phyloP scores from a whole-genome alignment of 2,888 invertebrate species.

The Smittia sp. region DNA sequence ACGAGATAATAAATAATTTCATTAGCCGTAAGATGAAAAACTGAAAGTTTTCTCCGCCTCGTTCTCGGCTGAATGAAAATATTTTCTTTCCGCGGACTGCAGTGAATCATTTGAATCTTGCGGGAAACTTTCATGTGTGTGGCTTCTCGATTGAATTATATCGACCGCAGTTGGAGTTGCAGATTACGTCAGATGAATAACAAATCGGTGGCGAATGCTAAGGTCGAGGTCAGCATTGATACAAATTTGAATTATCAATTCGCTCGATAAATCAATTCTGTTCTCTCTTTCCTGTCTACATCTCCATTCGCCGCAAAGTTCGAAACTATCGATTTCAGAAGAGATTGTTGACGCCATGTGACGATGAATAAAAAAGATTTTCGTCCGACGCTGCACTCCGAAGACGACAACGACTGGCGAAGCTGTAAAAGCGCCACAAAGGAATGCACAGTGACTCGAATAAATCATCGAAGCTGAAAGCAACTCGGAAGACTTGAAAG shows the following conservation, averaged over 20 bases:
- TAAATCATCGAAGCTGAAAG: constrained; percentile 15
- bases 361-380: not conserved
- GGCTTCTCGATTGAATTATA: not conserved
- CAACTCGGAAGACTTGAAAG: constrained; percentile 18
- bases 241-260: constrained; percentile 34
- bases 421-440: not conserved
- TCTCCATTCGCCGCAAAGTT: not conserved
- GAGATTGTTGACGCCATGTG: not conserved
- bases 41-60: not conserved
- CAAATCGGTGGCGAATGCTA: not conserved
- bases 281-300: constrained; percentile 18
- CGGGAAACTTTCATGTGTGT: not conserved
- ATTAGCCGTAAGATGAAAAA: not conserved
- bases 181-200: constrained; percentile 12
- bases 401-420: not conserved
- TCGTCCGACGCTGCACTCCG: not conserved
- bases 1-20: constrained; percentile 10
- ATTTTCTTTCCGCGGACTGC: not conserved
- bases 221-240: constrained; percentile 16
- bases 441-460: constrained; percentile 19
- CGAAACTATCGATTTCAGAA: not conserved
- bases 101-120: not conserved
- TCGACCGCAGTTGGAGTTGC: not conserved
- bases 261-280: constrained; percentile 32
- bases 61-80: not conserved